Evolutionary conservation across 2,797 vertebrate genomes (phyloP).

Genomic region (Gadopsis bispinosus): DNA sequence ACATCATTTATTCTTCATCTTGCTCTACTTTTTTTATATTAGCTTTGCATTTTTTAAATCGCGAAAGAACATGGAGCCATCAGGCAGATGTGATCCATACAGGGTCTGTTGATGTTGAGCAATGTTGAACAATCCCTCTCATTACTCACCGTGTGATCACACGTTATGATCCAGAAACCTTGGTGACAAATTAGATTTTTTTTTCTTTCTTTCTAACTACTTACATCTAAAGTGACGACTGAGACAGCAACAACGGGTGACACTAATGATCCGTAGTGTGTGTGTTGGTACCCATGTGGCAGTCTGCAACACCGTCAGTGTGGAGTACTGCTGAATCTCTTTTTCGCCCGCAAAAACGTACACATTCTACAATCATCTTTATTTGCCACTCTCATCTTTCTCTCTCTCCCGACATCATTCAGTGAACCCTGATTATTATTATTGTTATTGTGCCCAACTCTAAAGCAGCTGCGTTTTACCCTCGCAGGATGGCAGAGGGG

Average conservation of each 20-base stretch:
- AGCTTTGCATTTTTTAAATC: conserved; percentile 8
- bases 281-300: neutral
- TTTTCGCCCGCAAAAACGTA: neutral
- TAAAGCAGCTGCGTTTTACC: conserved; percentile 48
- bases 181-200: conserved; percentile 30
- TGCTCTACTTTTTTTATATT: neutral
- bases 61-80: conserved; percentile 4
- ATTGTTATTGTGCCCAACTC: conserved; percentile 34
- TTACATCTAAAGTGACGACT: conserved; percentile 24
- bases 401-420: conserved; percentile 23
- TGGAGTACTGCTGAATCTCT: conserved; percentile 10
- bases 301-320: conserved; percentile 14
- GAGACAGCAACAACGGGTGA: conserved; percentile 24
- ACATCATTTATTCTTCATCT: neutral
- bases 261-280: conserved; percentile 27
- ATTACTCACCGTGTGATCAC: conserved; percentile 28
- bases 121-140: conserved; percentile 6
- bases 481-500: conserved; percentile 50
- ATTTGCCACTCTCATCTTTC: conserved; percentile 25
- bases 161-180: conserved; percentile 12
- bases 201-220: conserved; percentile 13
- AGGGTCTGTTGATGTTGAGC: neutral
- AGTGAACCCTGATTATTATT: conserved; percentile 28
- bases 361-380: conserved; percentile 14
- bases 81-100: conserved; percentile 15